Conservation (phyloP, 2,888 invertebrate species). For the Bellardia pandia region DNA sequence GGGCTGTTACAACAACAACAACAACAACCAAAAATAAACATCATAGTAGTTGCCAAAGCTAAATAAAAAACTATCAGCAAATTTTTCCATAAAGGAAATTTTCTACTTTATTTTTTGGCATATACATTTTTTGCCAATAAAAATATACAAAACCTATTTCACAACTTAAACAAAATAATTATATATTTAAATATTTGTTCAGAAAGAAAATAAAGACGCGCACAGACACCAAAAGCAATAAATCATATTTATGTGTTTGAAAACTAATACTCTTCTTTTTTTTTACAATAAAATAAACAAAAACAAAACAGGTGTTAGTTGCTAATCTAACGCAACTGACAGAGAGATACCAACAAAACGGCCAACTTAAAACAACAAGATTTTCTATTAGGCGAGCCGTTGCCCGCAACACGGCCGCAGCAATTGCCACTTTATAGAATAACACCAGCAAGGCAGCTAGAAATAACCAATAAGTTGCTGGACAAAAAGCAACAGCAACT, state of each 20-base stretch:
- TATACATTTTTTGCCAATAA: conserved; percentile 33
- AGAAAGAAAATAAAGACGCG: conserved; percentile 6
- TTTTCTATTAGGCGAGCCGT: conserved; percentile 66
- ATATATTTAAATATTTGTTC: conserved; percentile 60
- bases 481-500: conserved; percentile 30
- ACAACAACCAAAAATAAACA: conserved; percentile 1
- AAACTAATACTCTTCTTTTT: conserved; percentile 53
- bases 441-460: conserved; percentile 43
- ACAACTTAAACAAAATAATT: conserved; percentile 59
- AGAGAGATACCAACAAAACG: conserved; percentile 79
- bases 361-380: conserved; percentile 75
- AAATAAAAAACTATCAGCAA: conserved; percentile 9
- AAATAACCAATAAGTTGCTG: background rate
- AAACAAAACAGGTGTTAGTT: conserved; percentile 76
- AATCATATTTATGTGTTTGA: conserved; percentile 65
- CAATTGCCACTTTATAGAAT: conserved; percentile 32
- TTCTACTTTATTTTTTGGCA: conserved; percentile 39
- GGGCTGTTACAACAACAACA: no score
- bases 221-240: conserved; percentile 33
- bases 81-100: conserved; percentile 61
- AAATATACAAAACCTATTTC: conserved; percentile 28
- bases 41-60: conserved; percentile 22
- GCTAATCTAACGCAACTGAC: conserved; percentile 77
- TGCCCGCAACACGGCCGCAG: conserved; percentile 54
- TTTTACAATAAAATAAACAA: conserved; percentile 65